A percentile compares a stretch with the other conserved stretches of the same genome.
These are phyloP conservation scores for Caenorhabditis latens DNA, from an alignment of 1,140 invertebrate species.

Conservation along the genomic window DNA sequence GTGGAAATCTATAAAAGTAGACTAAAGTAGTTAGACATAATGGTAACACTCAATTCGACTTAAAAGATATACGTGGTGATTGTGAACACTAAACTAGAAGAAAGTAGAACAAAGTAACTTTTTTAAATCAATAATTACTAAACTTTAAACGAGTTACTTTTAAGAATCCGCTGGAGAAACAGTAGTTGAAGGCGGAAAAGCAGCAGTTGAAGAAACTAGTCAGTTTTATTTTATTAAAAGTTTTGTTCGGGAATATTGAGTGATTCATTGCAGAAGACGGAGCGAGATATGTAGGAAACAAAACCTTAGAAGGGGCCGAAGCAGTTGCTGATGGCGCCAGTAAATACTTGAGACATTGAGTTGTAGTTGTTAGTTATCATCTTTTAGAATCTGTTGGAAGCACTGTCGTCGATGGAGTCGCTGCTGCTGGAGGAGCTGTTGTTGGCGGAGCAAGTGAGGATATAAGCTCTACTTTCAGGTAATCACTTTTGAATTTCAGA, in stretches of 20 bases:
- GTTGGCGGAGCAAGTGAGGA: constrained; percentile 24
- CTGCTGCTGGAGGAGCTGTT: constrained; percentile 47
- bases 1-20: too few relatives aligned
- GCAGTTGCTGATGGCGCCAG: constrained; percentile 26
- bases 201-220: constrained; percentile 16
- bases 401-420: constrained; percentile 30
- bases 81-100: too few relatives aligned
- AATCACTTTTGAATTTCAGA: neutral
- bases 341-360: neutral
- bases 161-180: constrained; percentile 53
- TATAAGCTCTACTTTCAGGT: neutral
- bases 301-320: constrained; percentile 13
- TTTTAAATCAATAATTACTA: neutral
- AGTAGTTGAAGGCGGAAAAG: constrained; percentile 19
- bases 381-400: constrained; percentile 22
- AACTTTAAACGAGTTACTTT: neutral
- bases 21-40: too few relatives aligned
- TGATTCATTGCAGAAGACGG: constrained; percentile 40
- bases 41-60: too few relatives aligned
- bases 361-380: too few relatives aligned
- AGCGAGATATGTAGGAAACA: constrained; percentile 2
- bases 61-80: too few relatives aligned
- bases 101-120: neutral
- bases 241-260: neutral
- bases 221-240: neutral